These are phyloP conservation scores for Meteorus sp. DNA, from an alignment of 1,140 invertebrate species.

Conservation along the genomic window DNA sequence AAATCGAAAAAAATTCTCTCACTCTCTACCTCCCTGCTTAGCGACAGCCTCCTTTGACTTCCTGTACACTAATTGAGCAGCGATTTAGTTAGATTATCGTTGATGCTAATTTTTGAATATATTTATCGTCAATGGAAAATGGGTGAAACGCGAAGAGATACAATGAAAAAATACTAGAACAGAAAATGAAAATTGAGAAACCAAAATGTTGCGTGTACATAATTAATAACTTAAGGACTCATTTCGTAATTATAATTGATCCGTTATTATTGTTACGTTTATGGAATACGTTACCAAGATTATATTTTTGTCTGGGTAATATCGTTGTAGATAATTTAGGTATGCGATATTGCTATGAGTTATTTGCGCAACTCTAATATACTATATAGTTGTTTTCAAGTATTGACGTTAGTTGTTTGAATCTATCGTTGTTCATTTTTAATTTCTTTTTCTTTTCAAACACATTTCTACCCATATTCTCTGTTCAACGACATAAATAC, in stretches of 20 bases:
- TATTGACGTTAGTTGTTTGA: constrained; percentile 21
- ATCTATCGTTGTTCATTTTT: constrained; percentile 1
- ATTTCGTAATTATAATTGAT: constrained; percentile 52
- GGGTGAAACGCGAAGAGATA: constrained; percentile 17
- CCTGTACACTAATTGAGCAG: constrained; percentile 16
- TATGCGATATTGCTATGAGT: constrained; percentile 22
- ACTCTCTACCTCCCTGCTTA: background rate
- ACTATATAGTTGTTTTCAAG: constrained; percentile 18
- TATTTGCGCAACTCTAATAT: constrained; percentile 7
- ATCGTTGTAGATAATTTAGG: constrained; percentile 23
- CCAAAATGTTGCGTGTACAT: constrained; percentile 51
- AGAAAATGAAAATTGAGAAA: constrained; percentile 41
- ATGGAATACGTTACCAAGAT: constrained; percentile 52
- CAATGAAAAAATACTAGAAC: too few relatives aligned
- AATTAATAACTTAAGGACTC: constrained; percentile 39
- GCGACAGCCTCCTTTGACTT: constrained; percentile 17
- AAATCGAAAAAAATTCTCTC: too few relatives aligned
- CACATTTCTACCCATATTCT: background rate
- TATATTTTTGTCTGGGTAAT: constrained; percentile 48
- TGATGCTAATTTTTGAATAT: constrained; percentile 7
- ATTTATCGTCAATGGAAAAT: constrained; percentile 5
- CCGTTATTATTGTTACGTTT: constrained; percentile 55
- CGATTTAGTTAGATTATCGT: constrained; percentile 27
- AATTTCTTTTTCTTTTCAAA: constrained; percentile 2
- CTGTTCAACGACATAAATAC: too few relatives aligned